These are phyloP conservation scores for Syrmaticus mikado DNA, from an alignment of 2,113 vertebrate genomes.

Conservation along the genomic window DNA sequence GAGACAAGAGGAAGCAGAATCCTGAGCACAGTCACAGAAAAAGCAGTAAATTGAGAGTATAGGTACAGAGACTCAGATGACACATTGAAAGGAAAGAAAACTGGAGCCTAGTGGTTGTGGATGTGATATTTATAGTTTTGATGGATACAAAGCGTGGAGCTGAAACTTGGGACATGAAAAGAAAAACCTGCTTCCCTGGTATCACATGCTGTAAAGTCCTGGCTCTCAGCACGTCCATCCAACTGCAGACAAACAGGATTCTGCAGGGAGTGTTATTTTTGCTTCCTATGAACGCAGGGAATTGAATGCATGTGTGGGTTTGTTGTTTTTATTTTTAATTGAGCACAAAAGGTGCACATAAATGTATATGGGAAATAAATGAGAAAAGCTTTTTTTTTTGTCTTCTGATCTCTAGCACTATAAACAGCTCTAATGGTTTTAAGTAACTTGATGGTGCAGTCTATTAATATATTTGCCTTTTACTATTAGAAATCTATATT, in stretches of 20 bases:
- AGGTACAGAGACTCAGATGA: background rate
- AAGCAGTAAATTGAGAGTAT: background rate
- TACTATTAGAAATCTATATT: background rate
- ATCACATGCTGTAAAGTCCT: background rate
- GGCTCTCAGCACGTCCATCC: background rate
- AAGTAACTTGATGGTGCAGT: background rate
- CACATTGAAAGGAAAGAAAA: background rate
- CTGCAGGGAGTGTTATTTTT: background rate
- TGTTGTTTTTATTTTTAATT: background rate
- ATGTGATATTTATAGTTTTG: background rate
- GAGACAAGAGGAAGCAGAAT: background rate
- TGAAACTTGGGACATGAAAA: background rate
- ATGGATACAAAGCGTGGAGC: background rate
- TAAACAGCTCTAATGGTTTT: background rate
- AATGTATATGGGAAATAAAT: background rate
- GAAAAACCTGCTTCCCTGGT: background rate
- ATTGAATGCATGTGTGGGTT: background rate
- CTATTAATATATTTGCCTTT: conserved; percentile 6
- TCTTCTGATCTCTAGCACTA: background rate
- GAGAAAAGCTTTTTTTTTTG: conserved; percentile 3
- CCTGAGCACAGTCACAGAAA: background rate
- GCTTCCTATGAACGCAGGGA: background rate
- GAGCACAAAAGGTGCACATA: background rate
- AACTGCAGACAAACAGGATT: background rate
- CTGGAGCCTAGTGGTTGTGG: background rate